Conservation (phyloP, 2,888 invertebrate species). For the Lithophane semibrunnea region DNA sequence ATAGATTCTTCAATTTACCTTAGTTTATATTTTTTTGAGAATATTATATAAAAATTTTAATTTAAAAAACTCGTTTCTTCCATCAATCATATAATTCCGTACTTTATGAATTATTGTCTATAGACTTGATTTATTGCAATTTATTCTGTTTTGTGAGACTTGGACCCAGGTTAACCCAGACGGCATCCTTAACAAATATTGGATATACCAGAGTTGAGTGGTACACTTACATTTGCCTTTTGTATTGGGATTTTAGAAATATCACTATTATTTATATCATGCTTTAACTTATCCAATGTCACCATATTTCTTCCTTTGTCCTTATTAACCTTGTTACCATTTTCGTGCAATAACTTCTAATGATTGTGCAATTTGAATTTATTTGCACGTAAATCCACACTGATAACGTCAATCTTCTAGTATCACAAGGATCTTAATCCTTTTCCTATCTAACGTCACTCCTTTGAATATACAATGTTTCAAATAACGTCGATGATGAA, state of each 20-base stretch:
- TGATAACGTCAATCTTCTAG: constrained; percentile 31
- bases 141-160: neutral
- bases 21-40: neutral
- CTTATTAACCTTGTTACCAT: neutral
- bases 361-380: constrained; percentile 43
- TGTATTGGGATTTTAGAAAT: neutral
- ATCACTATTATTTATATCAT: neutral
- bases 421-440: constrained; percentile 35
- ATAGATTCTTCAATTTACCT: neutral
- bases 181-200: neutral
- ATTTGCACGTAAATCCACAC: constrained; percentile 6
- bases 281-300: neutral
- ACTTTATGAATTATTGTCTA: neutral
- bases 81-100: neutral
- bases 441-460: constrained; percentile 21
- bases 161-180: neutral
- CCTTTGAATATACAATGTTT: constrained; percentile 21
- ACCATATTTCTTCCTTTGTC: neutral
- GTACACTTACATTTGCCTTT: neutral
- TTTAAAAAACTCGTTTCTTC: neutral
- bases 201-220: neutral
- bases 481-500: neutral
- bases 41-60: neutral
- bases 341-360: constrained; percentile 6
- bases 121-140: neutral